These are phyloP conservation scores for Dugesia japonica DNA, from an alignment of 2,888 invertebrate species.

Conservation along the genomic window DNA sequence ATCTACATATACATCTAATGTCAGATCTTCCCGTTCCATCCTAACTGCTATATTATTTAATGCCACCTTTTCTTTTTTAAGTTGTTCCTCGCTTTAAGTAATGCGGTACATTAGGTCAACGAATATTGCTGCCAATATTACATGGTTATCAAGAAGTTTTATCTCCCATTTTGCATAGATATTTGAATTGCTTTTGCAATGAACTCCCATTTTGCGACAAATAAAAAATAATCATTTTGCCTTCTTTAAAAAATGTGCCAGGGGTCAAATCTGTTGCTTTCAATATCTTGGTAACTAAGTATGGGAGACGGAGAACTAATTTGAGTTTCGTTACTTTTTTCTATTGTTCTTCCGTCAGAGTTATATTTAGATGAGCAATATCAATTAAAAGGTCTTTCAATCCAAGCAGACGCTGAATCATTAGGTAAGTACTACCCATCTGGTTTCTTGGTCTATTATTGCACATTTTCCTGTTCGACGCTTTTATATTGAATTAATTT, in stretches of 20 bases:
- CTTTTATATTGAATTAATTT: background rate
- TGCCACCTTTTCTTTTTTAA: background rate
- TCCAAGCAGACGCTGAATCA: background rate
- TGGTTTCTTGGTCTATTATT: background rate
- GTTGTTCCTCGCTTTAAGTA: background rate
- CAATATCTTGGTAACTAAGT: background rate
- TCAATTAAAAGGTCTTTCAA: slow-evolving; percentile 7
- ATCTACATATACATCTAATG: background rate
- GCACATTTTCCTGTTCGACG: too few relatives aligned
- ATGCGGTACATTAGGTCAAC: slow-evolving; percentile 9
- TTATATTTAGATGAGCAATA: slow-evolving; percentile 12
- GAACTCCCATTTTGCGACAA: background rate
- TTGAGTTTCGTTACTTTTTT: background rate
- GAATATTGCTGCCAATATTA: background rate
- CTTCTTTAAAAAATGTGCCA: background rate
- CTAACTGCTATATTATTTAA: slow-evolving; percentile 2
- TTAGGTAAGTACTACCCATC: slow-evolving; percentile 8
- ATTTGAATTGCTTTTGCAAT: background rate
- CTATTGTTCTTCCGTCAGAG: background rate
- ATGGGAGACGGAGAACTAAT: background rate
- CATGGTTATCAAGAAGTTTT: background rate
- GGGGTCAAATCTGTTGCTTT: background rate
- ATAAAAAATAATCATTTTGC: background rate
- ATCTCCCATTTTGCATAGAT: background rate
- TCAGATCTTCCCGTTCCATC: background rate